A percentile compares a stretch with the other conserved stretches of the same genome.
phyloP scores from a whole-genome alignment of 2,797 vertebrate species.

The Acipenser transmontanus region DNA sequence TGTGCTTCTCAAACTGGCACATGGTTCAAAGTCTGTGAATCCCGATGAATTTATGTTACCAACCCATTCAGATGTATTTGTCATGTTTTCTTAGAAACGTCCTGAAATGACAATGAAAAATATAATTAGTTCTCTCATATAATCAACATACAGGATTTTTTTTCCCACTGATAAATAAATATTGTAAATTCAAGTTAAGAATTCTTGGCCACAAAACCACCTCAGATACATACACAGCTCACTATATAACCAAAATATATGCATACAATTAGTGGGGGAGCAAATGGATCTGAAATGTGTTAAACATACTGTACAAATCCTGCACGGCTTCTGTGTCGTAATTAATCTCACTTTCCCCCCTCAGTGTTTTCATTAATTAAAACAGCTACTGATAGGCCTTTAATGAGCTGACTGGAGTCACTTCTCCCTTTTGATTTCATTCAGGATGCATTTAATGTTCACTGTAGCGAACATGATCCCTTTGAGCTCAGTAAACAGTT shows the following conservation, averaged over 20 bases:
- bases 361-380: background rate
- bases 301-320: background rate
- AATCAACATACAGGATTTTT: no score
- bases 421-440: background rate
- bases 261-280: background rate
- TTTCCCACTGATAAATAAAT: no score
- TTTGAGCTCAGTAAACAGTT: background rate
- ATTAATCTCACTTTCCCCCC: background rate
- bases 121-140: no score
- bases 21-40: conserved; percentile 33
- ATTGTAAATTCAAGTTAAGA: no score
- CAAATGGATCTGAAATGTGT: background rate
- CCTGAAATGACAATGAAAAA: conserved; percentile 19
- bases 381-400: background rate
- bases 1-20: conserved; percentile 38
- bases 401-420: background rate
- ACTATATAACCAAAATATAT: background rate
- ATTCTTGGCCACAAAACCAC: no score
- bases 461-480: background rate
- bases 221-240: no score
- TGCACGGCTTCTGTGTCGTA: background rate
- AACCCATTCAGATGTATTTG: conserved; percentile 23
- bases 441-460: background rate
- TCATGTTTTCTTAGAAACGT: conserved; percentile 23
- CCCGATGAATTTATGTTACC: conserved; percentile 41